Evolutionary conservation across 92 coral and sea anemone genomes (phyloP), one percentile per base, ranked within the genome.

Genomic region (Meandrina meandrites): DNA sequence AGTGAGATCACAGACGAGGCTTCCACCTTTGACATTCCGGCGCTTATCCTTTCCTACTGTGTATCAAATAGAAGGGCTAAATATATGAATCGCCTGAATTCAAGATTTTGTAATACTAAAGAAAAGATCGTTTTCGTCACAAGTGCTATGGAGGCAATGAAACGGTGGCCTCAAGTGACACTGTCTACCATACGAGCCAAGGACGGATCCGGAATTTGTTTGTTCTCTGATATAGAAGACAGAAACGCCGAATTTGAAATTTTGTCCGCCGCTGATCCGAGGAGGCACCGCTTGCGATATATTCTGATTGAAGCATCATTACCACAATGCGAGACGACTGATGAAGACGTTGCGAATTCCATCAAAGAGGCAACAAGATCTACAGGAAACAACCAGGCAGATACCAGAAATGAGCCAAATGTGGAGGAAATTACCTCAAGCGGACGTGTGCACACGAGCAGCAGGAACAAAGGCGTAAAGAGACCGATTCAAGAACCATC

Each of bases 231-330:
- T 27, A 87, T 87, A 37, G 18, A 19, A 16, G 75, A 81, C n/a
- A 80, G 86, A 72, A 87, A 73, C 5, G 66, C 90, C 0, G 17
- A 24, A 60, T 51, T 87, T 24, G 27, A 62, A 31, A 78, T 87
- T 40, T 71, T 81, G 10, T 87, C 86, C 34, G 90, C 86, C 12
- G 90, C 72, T 56, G 90, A 87, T 71, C 90, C 90, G 42, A 31
- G 16, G 34, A 13, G 77, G 34, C 84, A 81, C 14, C 67, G 64
- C 16, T 68, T 73, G 70, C 83, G 90, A 24, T 80, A 85, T 42
- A 80, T 87, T n/a, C 16, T 80, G 53, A 81, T 87, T 40, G 80
- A 62, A 24, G 87, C 86, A 22, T 77, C 84, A 18, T 88, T 83
- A 69, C 54, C 35, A 4, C 76, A 9, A 16, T 48, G 28, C 1